Evolutionary conservation across 2,797 vertebrate species (phyloP).

Genomic region (Siniperca obscura): DNA sequence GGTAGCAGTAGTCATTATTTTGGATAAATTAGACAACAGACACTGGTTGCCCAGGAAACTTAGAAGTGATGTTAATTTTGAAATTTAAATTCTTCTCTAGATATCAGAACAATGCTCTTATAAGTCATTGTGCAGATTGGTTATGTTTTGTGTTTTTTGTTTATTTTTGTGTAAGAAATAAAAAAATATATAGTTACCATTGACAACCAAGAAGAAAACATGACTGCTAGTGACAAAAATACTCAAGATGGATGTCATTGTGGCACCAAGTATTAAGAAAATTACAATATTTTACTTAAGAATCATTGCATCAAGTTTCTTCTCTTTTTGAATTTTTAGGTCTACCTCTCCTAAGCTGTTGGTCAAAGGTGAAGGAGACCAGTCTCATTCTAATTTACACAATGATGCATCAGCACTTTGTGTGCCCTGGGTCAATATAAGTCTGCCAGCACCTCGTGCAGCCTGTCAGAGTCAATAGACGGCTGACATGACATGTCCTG

Average conservation of each 20-base stretch:
- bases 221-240: not conserved
- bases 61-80: constrained; percentile 16
- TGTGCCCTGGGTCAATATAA: constrained; percentile 76
- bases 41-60: constrained; percentile 17
- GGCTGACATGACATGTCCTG: constrained; percentile 80
- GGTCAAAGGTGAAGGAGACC: constrained; percentile 71
- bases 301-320: not conserved
- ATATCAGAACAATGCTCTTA: not conserved
- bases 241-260: not conserved
- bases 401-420: constrained; percentile 84
- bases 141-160: not conserved
- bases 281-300: not conserved
- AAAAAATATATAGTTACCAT: not conserved
- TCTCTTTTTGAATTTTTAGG: constrained; percentile 29
- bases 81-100: not conserved
- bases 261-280: not conserved
- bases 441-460: constrained; percentile 66
- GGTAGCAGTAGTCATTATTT: constrained; percentile 2
- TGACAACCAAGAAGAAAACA: not conserved
- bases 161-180: not conserved
- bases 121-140: not conserved
- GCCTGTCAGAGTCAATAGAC: constrained; percentile 82
- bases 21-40: constrained; percentile 7
- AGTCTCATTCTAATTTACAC: constrained; percentile 78
- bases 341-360: constrained; percentile 31